Evolutionary conservation across 2,797 vertebrate genomes (phyloP).

Genomic region (Pantherophis alleghaniensis): DNA sequence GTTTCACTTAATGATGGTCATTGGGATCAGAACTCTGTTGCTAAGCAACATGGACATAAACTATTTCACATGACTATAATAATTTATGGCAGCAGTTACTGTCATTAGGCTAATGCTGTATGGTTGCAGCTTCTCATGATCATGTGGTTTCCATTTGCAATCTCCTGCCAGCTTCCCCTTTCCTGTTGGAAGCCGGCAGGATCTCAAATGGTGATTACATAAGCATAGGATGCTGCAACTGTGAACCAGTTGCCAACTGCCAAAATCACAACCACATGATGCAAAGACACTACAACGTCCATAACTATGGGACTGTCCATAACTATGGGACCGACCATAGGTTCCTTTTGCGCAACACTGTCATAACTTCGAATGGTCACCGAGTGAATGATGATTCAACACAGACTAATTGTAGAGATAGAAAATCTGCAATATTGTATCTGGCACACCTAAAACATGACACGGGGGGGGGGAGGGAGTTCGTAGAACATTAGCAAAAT

Average conservation of each 20-base stretch:
- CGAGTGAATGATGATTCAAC: background rate
- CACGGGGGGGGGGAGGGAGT: rapidly evolving
- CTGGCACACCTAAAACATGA: background rate
- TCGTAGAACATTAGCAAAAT: background rate
- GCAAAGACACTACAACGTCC: background rate
- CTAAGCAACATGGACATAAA: background rate
- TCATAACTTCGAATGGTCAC: background rate
- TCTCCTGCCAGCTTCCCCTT: background rate
- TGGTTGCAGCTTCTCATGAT: background rate
- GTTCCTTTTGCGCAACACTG: background rate
- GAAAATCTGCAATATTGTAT: background rate
- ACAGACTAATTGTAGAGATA: background rate
- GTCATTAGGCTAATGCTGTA: background rate
- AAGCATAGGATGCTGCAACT: background rate
- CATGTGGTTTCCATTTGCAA: background rate
- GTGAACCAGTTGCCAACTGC: background rate
- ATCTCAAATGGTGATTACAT: background rate
- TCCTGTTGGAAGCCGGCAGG: background rate
- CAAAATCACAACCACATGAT: background rate
- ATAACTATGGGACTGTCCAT: no score
- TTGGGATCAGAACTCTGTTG: background rate
- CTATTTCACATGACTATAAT: background rate
- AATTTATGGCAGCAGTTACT: background rate
- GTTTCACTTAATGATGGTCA: background rate
- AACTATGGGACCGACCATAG: background rate